Evolutionary conservation across 2,888 invertebrate species (phyloP).

Genomic region (Eupsilia transversa): DNA sequence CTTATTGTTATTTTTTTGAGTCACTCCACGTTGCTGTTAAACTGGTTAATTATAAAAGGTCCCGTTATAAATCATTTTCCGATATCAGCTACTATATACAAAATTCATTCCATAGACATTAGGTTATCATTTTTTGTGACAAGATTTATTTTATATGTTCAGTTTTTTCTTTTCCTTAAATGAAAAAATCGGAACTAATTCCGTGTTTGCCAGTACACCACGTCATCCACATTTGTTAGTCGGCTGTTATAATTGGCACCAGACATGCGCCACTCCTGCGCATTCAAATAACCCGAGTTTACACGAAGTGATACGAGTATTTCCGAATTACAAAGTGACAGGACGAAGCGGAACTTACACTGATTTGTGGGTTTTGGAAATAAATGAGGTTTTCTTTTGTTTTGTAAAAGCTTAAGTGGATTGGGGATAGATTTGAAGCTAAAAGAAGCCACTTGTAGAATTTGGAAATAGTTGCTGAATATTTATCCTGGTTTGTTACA

Average conservation of each 20-base stretch:
- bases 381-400: constrained; percentile 38
- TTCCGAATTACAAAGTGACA: constrained; percentile 60
- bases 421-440: not conserved
- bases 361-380: constrained; percentile 48
- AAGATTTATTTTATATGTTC: not conserved
- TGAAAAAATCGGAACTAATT: not conserved
- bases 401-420: not conserved
- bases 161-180: not conserved
- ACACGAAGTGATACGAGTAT: constrained; percentile 63
- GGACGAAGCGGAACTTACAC: constrained; percentile 57
- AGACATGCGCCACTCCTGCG: constrained; percentile 68
- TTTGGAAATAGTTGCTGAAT: not conserved
- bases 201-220: constrained; percentile 48
- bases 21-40: not conserved
- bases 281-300: constrained; percentile 62
- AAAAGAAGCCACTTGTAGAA: not conserved
- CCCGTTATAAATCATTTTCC: not conserved
- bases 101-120: too few species aligned
- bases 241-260: constrained; percentile 73
- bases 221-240: constrained; percentile 70
- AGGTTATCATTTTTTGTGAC: not conserved
- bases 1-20: not conserved
- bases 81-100: not conserved
- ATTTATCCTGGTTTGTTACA: not conserved
- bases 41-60: not conserved